Evolutionary conservation across 2,888 invertebrate species (phyloP), one percentile per base, ranked within the genome.

Genomic region (Ormia ochracea): DNA sequence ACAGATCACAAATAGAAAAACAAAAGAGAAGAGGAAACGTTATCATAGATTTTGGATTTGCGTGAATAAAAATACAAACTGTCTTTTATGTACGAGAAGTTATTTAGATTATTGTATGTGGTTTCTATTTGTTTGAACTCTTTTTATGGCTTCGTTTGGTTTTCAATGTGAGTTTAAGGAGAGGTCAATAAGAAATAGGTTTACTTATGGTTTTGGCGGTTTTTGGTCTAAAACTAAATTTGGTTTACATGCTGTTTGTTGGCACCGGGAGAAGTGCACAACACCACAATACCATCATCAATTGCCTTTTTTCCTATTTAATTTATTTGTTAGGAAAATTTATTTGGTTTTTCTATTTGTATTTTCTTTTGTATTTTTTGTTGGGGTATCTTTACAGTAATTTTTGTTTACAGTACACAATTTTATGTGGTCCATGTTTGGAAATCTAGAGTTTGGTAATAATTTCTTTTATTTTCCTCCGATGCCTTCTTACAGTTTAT

Each of bases 171-270:
- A 76, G 72, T 80, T 76, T 80, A 80, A 80, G 80, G 80, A 80
- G 80, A 80, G 80, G 80, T 80, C 76, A 80, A 72, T 80, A 76
- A 73, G 54, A 80, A 66, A 68, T 61, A 68, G 76, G 68, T 63
- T 80, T 80, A 69, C 76, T 80, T 80, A 80, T 76, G 76, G 76
- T 68, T 78, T 76, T 68, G 70, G 76, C 80, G 76, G 75, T 70
- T 33, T n/a, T 69, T 76, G 72, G 52, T 33, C 33, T 52, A 33
- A 72, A 63, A 76, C 72, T 76, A 63, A 72, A 76, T 76, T 80
- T 80, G 61, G 72, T 72, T 75, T 76, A 80, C 66, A 76, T 72
- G 76, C 52, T 69, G 68, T 68, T 74, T 31, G 63, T 52, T 76
- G 61, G 76, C 76, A 69, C 38, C 33, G 31, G 43, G 45, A 72